Evolutionary conservation across 2,113 vertebrate genomes (phyloP).

Genomic region (Crocuta crocuta): DNA sequence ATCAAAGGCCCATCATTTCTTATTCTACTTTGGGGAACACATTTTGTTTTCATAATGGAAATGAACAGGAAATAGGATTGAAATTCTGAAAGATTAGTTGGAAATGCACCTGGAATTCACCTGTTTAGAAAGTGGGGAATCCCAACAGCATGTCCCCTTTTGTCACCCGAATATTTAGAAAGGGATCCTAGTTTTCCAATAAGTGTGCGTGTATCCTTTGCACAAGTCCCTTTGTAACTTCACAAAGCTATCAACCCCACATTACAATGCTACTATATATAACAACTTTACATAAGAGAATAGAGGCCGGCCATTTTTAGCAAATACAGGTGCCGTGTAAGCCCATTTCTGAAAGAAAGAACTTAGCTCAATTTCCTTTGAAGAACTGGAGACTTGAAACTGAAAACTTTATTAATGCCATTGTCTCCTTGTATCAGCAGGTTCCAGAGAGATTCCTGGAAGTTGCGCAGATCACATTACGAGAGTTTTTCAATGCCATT

Average conservation of each 20-base stretch:
- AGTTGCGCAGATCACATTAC: constrained; percentile 98
- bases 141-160: no score
- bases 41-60: constrained; percentile 15
- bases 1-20: not conserved
- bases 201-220: constrained; percentile 79
- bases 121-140: not conserved
- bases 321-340: constrained; percentile 89
- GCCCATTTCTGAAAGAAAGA: constrained; percentile 87
- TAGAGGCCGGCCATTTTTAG: constrained; percentile 89
- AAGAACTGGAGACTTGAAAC: constrained; percentile 92
- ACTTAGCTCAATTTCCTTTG: constrained; percentile 89
- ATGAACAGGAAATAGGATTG: not conserved
- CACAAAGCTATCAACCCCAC: constrained; percentile 84
- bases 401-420: constrained; percentile 94
- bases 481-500: constrained; percentile 99
- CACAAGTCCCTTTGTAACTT: constrained; percentile 80
- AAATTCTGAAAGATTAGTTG: not conserved
- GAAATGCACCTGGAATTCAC: not conserved
- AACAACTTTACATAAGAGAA: constrained; percentile 90
- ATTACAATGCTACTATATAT: constrained; percentile 89
- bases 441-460: constrained; percentile 99
- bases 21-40: not conserved
- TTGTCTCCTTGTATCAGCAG: constrained; percentile 92
- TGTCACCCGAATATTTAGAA: not conserved
- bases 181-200: not conserved